Base-by-base conservation (phyloP, 2,888 invertebrate genomes). In the Hydropsyche betteni region DNA sequence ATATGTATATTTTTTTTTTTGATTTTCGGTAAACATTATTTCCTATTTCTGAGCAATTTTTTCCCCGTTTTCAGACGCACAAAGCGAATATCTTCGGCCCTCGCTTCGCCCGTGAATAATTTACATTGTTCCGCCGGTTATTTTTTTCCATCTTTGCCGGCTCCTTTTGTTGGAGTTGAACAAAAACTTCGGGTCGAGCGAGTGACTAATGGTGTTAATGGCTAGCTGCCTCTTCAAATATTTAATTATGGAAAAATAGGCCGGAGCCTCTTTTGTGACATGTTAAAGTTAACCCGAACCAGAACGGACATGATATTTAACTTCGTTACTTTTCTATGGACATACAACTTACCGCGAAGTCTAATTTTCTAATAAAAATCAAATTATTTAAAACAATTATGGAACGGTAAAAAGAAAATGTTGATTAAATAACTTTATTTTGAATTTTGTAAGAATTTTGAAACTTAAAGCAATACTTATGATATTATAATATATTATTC, bases 201-300 rank as follows among this genome's bases (percentile, higher is more conserved):
- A 36, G 64, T 64, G 64, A 64, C 64, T 64, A 64, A 64, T 64
- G 64, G 64, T 64, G 64, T 64, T 64, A 64, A 64, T 64, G 64
- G 64, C 36, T 36, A 36, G 64, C 64, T n/a, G 64, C 36, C 64
- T 64, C 64, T 64, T 64, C 34, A 64, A 64, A 64, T 64, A 64
- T 64, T 64, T 64, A 64, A 64, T 64, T 64, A 12, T 34, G 12
- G 12, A 64, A 36, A 64, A 36, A 64, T 36, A 36, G n/a, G 12
- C 10, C 61, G 61, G 12, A 33, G 10, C 44, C 44, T 44, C 44
- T 44, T 44, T 44, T 10, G 44, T 44, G 44, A 44, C 44, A 44
- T 44, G 44, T 44, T 44, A 44, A 44, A 44, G 44, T 44, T 44
- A 44, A 44, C 44, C 44, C 44, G 44, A 44, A 44, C 44, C 44